These are phyloP conservation scores for Catocala nupta DNA, from an alignment of 2,888 invertebrate genomes.

Conservation along the genomic window DNA sequence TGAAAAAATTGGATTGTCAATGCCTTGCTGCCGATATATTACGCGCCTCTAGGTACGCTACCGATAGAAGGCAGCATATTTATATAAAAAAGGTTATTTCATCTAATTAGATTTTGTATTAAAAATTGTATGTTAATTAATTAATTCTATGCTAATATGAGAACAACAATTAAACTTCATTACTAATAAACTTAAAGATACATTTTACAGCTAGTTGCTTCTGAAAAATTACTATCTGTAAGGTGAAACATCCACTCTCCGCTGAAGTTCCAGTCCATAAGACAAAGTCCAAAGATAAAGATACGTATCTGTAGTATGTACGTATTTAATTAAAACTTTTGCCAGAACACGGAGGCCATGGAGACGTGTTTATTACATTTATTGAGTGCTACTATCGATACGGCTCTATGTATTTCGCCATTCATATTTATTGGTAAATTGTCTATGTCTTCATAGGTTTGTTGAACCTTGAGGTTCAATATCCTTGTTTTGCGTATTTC, in stretches of 20 bases:
- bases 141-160: too few species aligned
- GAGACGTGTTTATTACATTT: slow-evolving; percentile 39
- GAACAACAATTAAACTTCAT: too few species aligned
- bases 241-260: slow-evolving; percentile 13
- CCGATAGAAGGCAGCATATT: too few species aligned
- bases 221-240: slow-evolving; percentile 24
- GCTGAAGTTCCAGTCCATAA: slow-evolving; percentile 50
- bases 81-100: too few species aligned
- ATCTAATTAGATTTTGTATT: too few species aligned
- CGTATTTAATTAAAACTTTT: slow-evolving; percentile 82
- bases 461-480: slow-evolving; percentile 35
- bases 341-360: slow-evolving; percentile 44
- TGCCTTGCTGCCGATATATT: too few species aligned
- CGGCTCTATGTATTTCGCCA: slow-evolving; percentile 42
- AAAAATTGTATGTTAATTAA: too few species aligned
- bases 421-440: slow-evolving; percentile 43
- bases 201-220: slow-evolving; percentile 3
- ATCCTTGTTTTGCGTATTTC: too few species aligned
- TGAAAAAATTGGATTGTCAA: too few species aligned
- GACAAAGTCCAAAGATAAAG: slow-evolving; percentile 61
- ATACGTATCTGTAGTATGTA: slow-evolving; percentile 54
- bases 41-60: too few species aligned
- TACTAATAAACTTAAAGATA: slow-evolving; percentile 2
- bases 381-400: slow-evolving; percentile 43
- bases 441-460: slow-evolving; percentile 36